phyloP scores from a whole-genome alignment of 1,140 invertebrate genomes.

The Lerema accius region DNA sequence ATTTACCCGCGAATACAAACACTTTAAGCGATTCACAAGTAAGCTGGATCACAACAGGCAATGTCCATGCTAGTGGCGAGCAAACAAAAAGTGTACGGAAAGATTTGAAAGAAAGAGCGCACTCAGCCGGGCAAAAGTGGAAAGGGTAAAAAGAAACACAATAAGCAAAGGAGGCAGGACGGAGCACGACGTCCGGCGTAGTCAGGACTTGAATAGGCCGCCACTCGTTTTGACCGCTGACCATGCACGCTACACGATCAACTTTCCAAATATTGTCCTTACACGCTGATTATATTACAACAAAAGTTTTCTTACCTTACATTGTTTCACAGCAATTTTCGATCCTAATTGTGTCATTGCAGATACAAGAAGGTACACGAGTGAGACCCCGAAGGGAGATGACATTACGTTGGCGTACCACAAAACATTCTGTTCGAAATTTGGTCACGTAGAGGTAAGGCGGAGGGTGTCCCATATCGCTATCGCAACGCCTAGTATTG shows the following conservation, averaged over 20 bases:
- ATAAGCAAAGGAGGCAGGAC: conserved; percentile 60
- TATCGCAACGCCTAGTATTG: conserved; percentile 74
- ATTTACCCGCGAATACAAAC: conserved; percentile 27
- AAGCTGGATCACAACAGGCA: conserved; percentile 53
- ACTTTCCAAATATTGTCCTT: conserved; percentile 39
- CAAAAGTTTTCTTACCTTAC: conserved; percentile 13
- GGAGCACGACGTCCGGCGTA: conserved; percentile 58
- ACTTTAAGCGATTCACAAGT: conserved; percentile 28
- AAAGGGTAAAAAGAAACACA: conserved; percentile 68
- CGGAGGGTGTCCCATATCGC: conserved; percentile 73
- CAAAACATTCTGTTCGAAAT: conserved; percentile 78
- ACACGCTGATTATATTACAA: conserved; percentile 14
- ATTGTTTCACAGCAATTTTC: conserved; percentile 26
- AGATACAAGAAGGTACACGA: conserved; percentile 34
- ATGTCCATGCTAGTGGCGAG: conserved; percentile 65
- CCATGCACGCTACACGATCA: conserved; percentile 49
- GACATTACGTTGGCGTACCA: conserved; percentile 65
- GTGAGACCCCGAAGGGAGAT: conserved; percentile 52
- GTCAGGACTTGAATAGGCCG: conserved; percentile 56
- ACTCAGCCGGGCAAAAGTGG: conserved; percentile 62
- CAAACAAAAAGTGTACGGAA: conserved; percentile 65
- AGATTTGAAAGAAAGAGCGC: conserved; percentile 72
- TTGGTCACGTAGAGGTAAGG: conserved; percentile 72
- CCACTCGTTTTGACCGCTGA: conserved; percentile 66
- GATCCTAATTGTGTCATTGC: conserved; percentile 25